These are phyloP conservation scores for Poecilia velifera DNA, from an alignment of 2,797 vertebrate genomes.

Conservation along the genomic window DNA sequence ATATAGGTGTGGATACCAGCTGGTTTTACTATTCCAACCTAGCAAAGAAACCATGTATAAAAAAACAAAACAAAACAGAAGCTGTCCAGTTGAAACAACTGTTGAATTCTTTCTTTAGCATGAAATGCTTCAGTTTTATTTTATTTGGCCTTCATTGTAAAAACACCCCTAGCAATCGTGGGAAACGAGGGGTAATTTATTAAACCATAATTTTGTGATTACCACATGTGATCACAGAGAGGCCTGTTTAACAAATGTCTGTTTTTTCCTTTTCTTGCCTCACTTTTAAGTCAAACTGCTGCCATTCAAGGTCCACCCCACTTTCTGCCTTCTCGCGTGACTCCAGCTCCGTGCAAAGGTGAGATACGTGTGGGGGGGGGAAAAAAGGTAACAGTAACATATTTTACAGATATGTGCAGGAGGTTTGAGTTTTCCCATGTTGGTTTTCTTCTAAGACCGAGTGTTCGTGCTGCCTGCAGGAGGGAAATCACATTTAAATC, in stretches of 20 bases:
- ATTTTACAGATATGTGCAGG: constrained; percentile 28
- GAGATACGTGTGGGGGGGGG: constrained; percentile 1
- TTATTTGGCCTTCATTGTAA: not conserved
- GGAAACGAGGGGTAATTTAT: constrained; percentile 4
- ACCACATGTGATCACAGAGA: not conserved
- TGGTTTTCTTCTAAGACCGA: constrained; percentile 45
- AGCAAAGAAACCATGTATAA: not conserved
- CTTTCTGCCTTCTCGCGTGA: not conserved
- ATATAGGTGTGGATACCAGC: not conserved
- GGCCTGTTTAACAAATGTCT: constrained; percentile 7
- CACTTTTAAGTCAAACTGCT: not conserved
- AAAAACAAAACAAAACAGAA: not conserved
- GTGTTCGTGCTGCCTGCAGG: constrained; percentile 39
- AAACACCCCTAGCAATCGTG: not conserved
- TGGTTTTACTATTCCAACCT: not conserved
- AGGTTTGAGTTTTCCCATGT: constrained; percentile 29
- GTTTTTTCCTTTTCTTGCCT: constrained; percentile 1
- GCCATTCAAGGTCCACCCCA: not conserved
- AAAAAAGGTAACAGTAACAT: constrained; percentile 15
- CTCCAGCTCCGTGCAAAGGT: not conserved
- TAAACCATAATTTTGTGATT: not conserved
- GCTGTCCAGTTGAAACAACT: not conserved
- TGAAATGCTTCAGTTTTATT: not conserved
- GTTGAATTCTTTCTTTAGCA: not conserved
- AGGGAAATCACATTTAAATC: constrained; percentile 49